Evolutionary conservation across 2,113 vertebrate species (phyloP).

Genomic region (Grammomys dolichurus): DNA sequence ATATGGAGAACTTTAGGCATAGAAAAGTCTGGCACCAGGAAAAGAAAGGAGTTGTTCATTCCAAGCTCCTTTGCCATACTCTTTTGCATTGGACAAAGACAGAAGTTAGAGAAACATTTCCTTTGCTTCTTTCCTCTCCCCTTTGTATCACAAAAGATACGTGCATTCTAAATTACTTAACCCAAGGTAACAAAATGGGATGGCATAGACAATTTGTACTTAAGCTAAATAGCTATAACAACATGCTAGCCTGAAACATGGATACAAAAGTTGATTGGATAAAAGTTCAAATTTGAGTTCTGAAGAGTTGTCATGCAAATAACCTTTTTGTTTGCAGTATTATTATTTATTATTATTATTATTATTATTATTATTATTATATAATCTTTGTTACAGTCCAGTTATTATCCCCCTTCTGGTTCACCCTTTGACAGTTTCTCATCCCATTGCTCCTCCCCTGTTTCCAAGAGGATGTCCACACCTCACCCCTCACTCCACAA

Average conservation of each 20-base stretch:
- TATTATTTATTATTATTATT: too few relatives aligned
- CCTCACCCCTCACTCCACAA: too few relatives aligned
- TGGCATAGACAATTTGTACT: not conserved
- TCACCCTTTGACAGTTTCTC: too few relatives aligned
- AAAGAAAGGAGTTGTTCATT: not conserved
- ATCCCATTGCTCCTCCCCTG: too few relatives aligned
- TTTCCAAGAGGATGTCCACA: too few relatives aligned
- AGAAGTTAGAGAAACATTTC: not conserved
- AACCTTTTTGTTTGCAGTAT: not conserved
- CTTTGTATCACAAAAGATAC: not conserved
- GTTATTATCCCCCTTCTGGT: too few relatives aligned
- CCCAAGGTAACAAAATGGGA: not conserved
- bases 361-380: too few relatives aligned
- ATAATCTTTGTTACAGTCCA: too few relatives aligned
- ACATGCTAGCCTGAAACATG: not conserved
- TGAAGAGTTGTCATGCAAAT: slow-evolving; percentile 45
- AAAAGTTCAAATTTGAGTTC: slow-evolving; percentile 5
- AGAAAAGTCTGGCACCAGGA: not conserved
- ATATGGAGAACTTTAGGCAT: not conserved
- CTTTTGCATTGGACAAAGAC: not conserved
- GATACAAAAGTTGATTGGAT: not conserved
- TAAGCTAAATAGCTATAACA: not conserved
- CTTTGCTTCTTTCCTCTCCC: not conserved
- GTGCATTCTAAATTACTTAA: slow-evolving; percentile 32
- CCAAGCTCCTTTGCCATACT: slow-evolving; percentile 3